Percentiles rank a stretch among this genome's conserved stretches.
These are phyloP conservation scores for Ceratina calcarata DNA, from an alignment of 1,140 invertebrate species.

Conservation along the genomic window DNA sequence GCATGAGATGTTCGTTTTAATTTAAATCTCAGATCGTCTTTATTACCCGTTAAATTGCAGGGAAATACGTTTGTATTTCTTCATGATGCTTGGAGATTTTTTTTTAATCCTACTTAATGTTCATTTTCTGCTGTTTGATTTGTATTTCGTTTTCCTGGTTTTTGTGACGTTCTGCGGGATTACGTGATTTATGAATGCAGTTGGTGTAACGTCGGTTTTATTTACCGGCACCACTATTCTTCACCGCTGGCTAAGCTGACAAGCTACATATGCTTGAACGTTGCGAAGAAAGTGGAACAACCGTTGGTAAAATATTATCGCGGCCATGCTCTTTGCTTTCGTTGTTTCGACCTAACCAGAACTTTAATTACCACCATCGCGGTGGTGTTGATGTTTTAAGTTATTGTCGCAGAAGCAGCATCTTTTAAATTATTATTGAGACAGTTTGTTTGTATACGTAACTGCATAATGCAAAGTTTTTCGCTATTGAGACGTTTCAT, in stretches of 20 bases:
- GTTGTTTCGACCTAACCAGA: background rate
- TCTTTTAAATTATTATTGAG: no score
- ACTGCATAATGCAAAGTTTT: no score
- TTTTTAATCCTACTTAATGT: background rate
- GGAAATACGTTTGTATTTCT: background rate
- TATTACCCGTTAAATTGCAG: background rate
- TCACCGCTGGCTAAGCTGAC: background rate
- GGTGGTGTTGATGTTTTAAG: background rate
- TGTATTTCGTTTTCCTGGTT: background rate
- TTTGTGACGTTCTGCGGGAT: background rate
- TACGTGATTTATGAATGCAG: background rate
- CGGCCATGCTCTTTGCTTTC: background rate
- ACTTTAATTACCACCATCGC: background rate
- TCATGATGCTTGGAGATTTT: no score
- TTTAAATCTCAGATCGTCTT: background rate
- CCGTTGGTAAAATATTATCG: conserved; percentile 8
- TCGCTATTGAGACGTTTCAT: no score
- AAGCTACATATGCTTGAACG: background rate
- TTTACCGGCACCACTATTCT: background rate
- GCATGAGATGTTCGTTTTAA: background rate
- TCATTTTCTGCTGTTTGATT: background rate
- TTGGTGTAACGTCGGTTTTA: conserved; percentile 11
- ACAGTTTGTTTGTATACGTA: no score
- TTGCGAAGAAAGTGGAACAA: conserved; percentile 3
- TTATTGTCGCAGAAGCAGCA: background rate